Base-by-base conservation (phyloP, 2,797 vertebrate genomes). In the Enteromius radiatus region DNA sequence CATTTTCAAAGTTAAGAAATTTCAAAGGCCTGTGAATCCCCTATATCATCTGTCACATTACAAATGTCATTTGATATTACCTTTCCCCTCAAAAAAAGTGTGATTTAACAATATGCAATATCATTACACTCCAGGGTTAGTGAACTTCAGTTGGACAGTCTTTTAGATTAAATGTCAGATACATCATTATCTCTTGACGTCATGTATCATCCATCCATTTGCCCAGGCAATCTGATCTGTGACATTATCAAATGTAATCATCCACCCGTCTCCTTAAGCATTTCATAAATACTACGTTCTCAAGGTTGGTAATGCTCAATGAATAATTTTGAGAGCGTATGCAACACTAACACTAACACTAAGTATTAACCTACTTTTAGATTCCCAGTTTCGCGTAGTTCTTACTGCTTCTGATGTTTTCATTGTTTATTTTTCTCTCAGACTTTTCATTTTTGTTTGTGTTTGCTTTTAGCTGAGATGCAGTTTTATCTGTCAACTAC, bases 31-130 rank as follows among this genome's bases (percentile, higher is more conserved):
- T 84, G 70, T 77, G 59, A 82, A 65, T 10, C n/a, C 70, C 26
- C 47, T 74, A 74, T 81, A 76, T 49, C 74, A 81, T 80, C 82
- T 87, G 26, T 74, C 26, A 63, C 76, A 74, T 82, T 82, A 77
- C 65, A 84, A 76, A 83, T 65, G 61, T 52, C 68, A 61, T 74
- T 52, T 81, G 4, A 64, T 47, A 80, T 80, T 71, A 41, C 67
- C 52, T 36, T 23, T 15, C 7, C 28, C 19, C 19, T n/a, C 2
- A 21, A 45, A 59, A 59, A 69, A 79, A 31, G 33, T 78, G 10
- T 28, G 5, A 69, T 69, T 26, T 79, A 79, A 67, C 49, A 52
- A 14, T 54, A 47, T 15, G 49, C 41, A 69, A 79, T 80, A 63
- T 71, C 67, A 80, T 36, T 38, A 23, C 69, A 65, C 59, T 52